Conservation (phyloP, 1,140 invertebrate genomes). For the Muscidifurax raptorellus region DNA sequence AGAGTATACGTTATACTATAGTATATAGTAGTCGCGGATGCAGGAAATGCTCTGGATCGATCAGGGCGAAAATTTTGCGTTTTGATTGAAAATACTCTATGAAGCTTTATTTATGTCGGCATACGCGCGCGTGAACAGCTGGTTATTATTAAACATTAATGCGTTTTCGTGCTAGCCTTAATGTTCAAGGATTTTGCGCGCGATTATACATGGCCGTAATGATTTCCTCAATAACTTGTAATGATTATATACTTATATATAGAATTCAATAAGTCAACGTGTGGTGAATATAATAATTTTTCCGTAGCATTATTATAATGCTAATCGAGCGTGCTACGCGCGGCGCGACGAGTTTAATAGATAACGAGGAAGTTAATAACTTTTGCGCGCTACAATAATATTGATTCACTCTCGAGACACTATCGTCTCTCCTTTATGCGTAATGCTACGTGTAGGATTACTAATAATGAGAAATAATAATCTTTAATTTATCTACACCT, state of each 20-base stretch:
- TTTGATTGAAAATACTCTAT: neutral
- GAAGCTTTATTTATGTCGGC: neutral
- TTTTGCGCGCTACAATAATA: conserved; percentile 11
- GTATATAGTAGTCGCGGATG: neutral
- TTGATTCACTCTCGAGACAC: conserved; percentile 9
- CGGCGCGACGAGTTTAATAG: conserved; percentile 5
- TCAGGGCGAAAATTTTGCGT: neutral
- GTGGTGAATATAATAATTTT: conserved; percentile 16
- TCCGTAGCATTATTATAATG: conserved; percentile 22
- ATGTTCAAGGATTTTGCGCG: conserved; percentile 27
- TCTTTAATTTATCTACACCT: neutral
- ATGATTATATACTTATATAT: conserved; percentile 29
- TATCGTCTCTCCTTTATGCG: neutral
- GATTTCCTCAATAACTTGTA: conserved; percentile 46
- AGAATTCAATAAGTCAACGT: conserved; percentile 33
- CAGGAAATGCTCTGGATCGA: neutral
- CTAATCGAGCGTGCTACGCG: neutral
- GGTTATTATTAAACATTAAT: conserved; percentile 14
- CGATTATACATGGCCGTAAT: conserved; percentile 25
- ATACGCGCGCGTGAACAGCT: neutral
- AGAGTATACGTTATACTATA: neutral
- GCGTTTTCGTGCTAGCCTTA: neutral
- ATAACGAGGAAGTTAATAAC: conserved; percentile 43
- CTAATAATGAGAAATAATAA: neutral
- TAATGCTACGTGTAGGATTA: neutral